phyloP scores from a whole-genome alignment of 2,797 vertebrate species.

The Meriones psammophilus region DNA sequence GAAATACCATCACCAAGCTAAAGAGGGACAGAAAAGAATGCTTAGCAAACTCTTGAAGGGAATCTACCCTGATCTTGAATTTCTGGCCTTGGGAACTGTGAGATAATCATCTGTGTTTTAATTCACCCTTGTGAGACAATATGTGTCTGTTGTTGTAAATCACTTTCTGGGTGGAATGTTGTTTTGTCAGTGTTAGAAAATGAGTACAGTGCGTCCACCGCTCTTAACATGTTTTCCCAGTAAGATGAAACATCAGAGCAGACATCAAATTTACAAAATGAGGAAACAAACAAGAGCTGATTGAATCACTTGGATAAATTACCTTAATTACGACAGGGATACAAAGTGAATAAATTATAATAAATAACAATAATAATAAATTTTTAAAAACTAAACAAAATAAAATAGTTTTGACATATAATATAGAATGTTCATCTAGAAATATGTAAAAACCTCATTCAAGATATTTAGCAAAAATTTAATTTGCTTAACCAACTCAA shows the following conservation, averaged over 20 bases:
- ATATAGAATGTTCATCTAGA: background rate
- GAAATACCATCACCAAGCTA: background rate
- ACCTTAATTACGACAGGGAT: background rate
- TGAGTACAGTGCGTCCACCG: background rate
- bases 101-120: background rate
- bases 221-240: background rate
- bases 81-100: background rate
- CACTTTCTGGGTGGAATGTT: background rate
- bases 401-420: conserved; percentile 29
- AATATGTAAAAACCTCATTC: background rate
- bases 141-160: background rate
- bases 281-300: conserved; percentile 2
- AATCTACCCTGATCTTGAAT: background rate
- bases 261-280: background rate
- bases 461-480: conserved; percentile 21
- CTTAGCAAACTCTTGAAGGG: background rate
- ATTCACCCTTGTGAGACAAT: background rate
- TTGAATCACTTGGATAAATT: background rate
- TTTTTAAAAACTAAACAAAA: background rate
- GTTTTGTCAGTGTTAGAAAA: background rate
- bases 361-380: too few species aligned
- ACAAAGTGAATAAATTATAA: too few species aligned
- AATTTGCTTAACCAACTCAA: conserved; percentile 23
- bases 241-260: conserved; percentile 4
- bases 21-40: background rate